phyloP scores from a whole-genome alignment of 2,797 vertebrate species.

The Phoebastria nigripes region DNA sequence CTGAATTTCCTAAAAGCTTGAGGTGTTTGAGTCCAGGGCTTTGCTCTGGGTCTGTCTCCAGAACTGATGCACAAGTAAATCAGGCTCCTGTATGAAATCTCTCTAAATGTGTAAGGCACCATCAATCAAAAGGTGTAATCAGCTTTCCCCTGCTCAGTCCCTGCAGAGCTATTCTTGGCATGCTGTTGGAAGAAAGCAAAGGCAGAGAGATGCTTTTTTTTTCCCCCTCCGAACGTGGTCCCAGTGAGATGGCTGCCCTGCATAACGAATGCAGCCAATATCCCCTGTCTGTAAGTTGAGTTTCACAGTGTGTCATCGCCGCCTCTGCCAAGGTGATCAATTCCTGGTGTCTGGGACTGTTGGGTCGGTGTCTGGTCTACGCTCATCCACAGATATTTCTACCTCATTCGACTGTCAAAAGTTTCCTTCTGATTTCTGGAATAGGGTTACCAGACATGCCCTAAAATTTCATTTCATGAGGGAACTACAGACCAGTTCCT shows the following conservation, averaged over 20 bases:
- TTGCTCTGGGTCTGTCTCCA: background rate
- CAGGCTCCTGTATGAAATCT: constrained; percentile 22
- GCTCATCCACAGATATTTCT: background rate
- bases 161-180: constrained; percentile 54
- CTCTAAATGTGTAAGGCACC: constrained; percentile 24
- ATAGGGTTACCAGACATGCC: background rate
- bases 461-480: constrained; percentile 34
- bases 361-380: background rate
- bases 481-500: background rate
- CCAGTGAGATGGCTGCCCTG: background rate
- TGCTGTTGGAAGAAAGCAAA: constrained; percentile 22
- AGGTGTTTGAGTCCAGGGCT: background rate
- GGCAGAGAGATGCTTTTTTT: background rate
- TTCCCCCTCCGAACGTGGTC: background rate
- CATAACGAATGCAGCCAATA: background rate
- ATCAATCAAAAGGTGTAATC: constrained; percentile 58
- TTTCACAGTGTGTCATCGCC: background rate
- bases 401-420: background rate
- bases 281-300: background rate
- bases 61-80: constrained; percentile 11
- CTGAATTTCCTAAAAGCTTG: background rate
- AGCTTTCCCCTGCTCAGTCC: constrained; percentile 29
- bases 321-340: constrained; percentile 9
- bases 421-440: background rate
- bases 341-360: background rate